A percentile compares a stretch with the other conserved stretches of the same genome.
Conservation (phyloP, 1,140 invertebrate genomes). For the Pachyrhynchus sulphureomaculatus region DNA sequence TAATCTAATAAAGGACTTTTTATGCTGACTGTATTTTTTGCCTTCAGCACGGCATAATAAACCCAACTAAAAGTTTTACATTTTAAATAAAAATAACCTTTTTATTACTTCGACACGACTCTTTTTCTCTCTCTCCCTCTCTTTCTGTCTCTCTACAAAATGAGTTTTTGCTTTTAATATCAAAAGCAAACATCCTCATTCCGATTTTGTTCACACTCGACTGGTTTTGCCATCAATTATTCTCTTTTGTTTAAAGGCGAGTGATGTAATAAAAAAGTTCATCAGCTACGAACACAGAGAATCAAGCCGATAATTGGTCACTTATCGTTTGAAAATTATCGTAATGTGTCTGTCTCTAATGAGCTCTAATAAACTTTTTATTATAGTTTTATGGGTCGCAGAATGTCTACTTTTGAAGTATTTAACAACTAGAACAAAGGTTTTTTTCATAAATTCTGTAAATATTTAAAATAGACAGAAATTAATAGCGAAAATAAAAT, state of each 20-base stretch:
- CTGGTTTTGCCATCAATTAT: not conserved
- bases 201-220: slow-evolving; percentile 5
- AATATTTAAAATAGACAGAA: no score
- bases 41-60: no score
- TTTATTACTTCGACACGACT: not conserved
- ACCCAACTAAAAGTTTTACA: no score
- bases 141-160: not conserved
- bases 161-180: slow-evolving; percentile 11
- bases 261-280: slow-evolving; percentile 6
- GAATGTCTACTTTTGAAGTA: no score
- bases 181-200: slow-evolving; percentile 13
- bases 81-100: not conserved
- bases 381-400: not conserved
- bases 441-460: no score
- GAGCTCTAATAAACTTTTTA: slow-evolving; percentile 10
- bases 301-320: slow-evolving; percentile 10
- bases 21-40: no score
- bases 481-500: no score
- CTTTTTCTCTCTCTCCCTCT: slow-evolving; percentile 1
- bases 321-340: slow-evolving; percentile 13
- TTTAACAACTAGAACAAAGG: no score
- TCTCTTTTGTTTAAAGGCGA: slow-evolving; percentile 2
- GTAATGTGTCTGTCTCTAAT: slow-evolving; percentile 15
- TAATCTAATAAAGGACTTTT: no score
- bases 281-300: slow-evolving; percentile 3